phyloP scores from a whole-genome alignment of 2,888 invertebrate species.

The Polydrusus cervinus region DNA sequence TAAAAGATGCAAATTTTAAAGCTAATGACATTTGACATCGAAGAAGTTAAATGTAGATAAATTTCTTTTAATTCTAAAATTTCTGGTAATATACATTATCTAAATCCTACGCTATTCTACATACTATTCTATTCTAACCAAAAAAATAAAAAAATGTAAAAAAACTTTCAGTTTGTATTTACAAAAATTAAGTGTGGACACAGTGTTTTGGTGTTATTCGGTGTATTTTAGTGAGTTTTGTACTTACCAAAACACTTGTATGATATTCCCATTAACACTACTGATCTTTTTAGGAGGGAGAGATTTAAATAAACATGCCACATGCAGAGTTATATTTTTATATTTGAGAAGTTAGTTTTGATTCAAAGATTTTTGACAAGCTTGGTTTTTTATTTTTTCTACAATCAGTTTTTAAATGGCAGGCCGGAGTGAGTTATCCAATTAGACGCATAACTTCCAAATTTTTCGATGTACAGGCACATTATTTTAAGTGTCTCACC shows the following conservation, averaged over 20 bases:
- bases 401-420: no score
- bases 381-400: conserved; percentile 17
- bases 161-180: conserved; percentile 51
- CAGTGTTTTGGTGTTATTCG: conserved; percentile 54
- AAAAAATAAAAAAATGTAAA: conserved; percentile 47
- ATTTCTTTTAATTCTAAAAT: not conserved
- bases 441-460: no score
- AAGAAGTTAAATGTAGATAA: not conserved
- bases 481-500: no score
- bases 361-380: conserved; percentile 49
- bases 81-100: conserved; percentile 1
- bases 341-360: conserved; percentile 34
- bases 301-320: conserved; percentile 40
- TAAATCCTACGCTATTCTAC: conserved; percentile 34
- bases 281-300: conserved; percentile 21
- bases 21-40: no score
- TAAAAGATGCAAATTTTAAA: no score
- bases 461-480: no score
- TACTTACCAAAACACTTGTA: conserved; percentile 55
- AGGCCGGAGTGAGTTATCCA: no score
- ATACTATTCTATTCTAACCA: conserved; percentile 43
- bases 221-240: conserved; percentile 50
- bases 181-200: conserved; percentile 52
- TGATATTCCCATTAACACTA: conserved; percentile 27
- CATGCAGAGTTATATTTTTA: conserved; percentile 35